These are phyloP conservation scores for Entomobrya multifasciata DNA, from an alignment of 2,888 invertebrate species.

Conservation along the genomic window DNA sequence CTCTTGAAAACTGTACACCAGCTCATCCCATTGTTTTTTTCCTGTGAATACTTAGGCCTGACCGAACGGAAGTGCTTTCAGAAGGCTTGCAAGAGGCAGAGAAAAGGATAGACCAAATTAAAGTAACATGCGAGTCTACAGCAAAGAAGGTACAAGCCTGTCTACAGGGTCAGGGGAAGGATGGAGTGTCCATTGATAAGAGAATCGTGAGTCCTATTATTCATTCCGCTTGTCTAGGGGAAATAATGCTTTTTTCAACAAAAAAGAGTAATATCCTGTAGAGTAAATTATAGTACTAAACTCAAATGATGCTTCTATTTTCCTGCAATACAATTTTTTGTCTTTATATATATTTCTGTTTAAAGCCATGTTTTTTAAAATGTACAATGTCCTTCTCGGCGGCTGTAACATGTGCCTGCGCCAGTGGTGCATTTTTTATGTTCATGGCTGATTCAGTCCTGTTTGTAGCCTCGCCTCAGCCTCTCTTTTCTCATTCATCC, in stretches of 20 bases:
- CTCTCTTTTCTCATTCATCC: neutral
- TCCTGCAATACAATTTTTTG: too few species aligned
- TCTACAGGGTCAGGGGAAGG: conserved; percentile 82
- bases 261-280: conserved; percentile 27
- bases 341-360: conserved; percentile 19
- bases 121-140: conserved; percentile 84
- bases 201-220: conserved; percentile 83
- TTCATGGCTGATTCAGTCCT: conserved; percentile 34
- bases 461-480: conserved; percentile 53
- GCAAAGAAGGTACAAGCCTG: conserved; percentile 82
- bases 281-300: conserved; percentile 23
- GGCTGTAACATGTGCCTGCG: neutral
- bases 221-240: conserved; percentile 2
- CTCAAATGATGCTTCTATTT: conserved; percentile 41
- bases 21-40: neutral
- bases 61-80: conserved; percentile 90
- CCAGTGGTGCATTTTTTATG: conserved; percentile 21
- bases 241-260: conserved; percentile 17
- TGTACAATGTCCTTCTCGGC: conserved; percentile 3
- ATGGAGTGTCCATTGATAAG: conserved; percentile 87
- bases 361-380: conserved; percentile 7
- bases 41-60: conserved; percentile 84
- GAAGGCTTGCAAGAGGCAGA: conserved; percentile 92
- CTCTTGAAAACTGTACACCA: neutral
- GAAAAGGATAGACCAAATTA: conserved; percentile 89